Conservation (phyloP, 2,113 vertebrate species). For the Hymenochirus boettgeri region DNA sequence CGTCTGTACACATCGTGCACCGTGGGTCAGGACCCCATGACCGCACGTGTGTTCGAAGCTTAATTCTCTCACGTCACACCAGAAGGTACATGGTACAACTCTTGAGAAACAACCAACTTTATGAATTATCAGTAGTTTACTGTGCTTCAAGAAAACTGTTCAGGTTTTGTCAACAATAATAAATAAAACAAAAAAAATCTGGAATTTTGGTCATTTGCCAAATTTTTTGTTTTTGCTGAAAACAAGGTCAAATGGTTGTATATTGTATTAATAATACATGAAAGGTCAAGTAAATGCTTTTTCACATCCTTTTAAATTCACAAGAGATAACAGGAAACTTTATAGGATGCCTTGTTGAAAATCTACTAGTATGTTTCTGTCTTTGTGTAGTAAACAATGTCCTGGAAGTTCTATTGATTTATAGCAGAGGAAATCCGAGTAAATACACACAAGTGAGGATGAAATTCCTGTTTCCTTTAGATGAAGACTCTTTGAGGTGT, state of each 20-base stretch:
- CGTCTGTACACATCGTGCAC: no score
- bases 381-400: conserved; percentile 28
- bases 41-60: no score
- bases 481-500: conserved; percentile 13
- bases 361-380: conserved; percentile 21
- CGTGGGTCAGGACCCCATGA: no score
- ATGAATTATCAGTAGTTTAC: no score
- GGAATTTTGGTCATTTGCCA: no score
- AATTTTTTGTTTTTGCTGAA: no score
- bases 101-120: no score
- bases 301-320: conserved; percentile 1
- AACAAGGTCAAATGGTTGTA: not conserved
- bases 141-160: no score
- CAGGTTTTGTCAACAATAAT: no score
- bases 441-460: conserved; percentile 34
- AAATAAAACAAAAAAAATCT: no score
- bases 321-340: conserved; percentile 35
- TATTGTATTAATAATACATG: not conserved
- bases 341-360: conserved; percentile 33
- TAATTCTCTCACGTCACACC: no score
- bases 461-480: conserved; percentile 36
- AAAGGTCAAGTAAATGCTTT: conserved; percentile 3
- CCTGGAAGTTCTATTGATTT: conserved; percentile 34
- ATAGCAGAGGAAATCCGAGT: conserved; percentile 35
- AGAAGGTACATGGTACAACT: no score